Evolutionary conservation across 2,113 vertebrate species (phyloP).

Genomic region (Ahaetulla prasina): DNA sequence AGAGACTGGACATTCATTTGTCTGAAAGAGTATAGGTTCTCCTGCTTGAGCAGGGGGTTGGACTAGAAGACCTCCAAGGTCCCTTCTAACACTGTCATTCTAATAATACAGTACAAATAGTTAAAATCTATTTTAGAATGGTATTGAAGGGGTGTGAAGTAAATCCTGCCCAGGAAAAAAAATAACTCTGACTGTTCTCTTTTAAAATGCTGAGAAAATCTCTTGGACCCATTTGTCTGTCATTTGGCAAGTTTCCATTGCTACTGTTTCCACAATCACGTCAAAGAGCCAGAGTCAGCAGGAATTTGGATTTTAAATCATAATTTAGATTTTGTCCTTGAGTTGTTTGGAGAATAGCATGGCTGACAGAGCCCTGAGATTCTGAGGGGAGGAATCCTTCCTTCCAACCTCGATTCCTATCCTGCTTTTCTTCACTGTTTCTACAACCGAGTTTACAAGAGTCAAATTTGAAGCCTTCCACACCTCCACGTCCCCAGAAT

Average conservation of each 20-base stretch:
- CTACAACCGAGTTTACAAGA: background rate
- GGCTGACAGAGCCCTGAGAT: background rate
- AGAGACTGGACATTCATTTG: no score
- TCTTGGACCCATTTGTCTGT: background rate
- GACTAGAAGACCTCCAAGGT: background rate
- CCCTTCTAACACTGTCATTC: background rate
- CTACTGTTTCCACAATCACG: background rate
- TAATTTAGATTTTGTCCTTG: background rate
- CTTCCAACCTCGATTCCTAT: background rate
- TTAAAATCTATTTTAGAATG: no score
- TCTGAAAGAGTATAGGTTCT: no score
- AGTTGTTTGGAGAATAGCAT: background rate
- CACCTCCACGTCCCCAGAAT: accelerated
- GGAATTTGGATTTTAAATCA: background rate
- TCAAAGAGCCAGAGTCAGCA: background rate
- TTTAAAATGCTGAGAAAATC: background rate
- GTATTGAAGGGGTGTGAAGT: background rate
- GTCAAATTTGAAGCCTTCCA: background rate
- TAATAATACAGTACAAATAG: background rate
- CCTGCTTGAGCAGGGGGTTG: no score
- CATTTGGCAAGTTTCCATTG: background rate
- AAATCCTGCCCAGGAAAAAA: background rate
- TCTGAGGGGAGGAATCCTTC: background rate
- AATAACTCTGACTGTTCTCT: background rate
- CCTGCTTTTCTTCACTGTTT: background rate